Base-by-base conservation (phyloP, 1,140 invertebrate genomes). In the Lordiphosa collinella region DNA sequence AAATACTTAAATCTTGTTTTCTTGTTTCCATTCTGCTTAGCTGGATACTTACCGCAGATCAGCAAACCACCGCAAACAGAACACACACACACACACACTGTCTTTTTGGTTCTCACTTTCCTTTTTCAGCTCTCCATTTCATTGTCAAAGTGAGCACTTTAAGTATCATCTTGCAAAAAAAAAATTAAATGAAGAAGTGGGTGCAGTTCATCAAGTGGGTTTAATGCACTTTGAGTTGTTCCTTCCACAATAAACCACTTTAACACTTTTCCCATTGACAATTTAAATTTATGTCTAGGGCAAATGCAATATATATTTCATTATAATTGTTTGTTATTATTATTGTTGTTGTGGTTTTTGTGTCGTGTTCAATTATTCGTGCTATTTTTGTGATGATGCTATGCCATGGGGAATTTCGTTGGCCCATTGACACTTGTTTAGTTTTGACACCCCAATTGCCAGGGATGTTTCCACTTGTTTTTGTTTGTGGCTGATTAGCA, bases 201-300 rank as follows among this genome's bases (percentile, higher is more conserved):
- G 47, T 51, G 56, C 51, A 49, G 47, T 61, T 41, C 62, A 65
- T 51, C 66, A 50, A 47, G 55, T 54, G 73, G 55, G 64, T 68
- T 67, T 65, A 70, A 70, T 43, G 72, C 55, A 53, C 73, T 48
- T 22, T 31, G 10, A 50, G 63, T 13, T 35, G 3, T n/a, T 25
- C 25, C 29, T 37, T 22, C 32, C 16, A 43, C 14, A 43, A 41
- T 10, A 16, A 16, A 25, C n/a, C 48, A 34, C 2, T 29, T 14
- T 34, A 32, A 10, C 32, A 6, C 7, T 41, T 9, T 22, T 16
- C 8, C 7, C 10, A 11, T 80, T 67, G 75, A 80, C 76, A 80
- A 66, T 66, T 78, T 73, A 53, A 78, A 82, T 82, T 84, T 72
- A 78, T 82, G 78, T 82, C 76, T 82, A 76, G 78, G 76, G 78